Evolutionary conservation across 2,888 invertebrate species (phyloP).

Genomic region (Pristionchus japonicus): DNA sequence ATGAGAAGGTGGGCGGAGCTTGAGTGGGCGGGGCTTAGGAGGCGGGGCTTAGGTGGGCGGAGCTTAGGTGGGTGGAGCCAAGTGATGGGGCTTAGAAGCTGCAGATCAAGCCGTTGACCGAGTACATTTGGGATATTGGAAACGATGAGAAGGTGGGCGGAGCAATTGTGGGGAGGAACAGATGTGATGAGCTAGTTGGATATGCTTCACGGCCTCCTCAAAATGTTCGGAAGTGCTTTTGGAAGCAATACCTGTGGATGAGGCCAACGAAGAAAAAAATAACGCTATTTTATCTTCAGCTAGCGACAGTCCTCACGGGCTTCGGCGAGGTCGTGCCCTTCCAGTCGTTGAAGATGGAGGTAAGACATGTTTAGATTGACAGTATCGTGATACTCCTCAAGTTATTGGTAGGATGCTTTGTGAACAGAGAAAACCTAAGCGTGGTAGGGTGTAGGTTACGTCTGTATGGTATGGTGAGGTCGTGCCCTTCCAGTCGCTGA

Average conservation of each 20-base stretch:
- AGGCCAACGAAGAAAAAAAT: too few species aligned
- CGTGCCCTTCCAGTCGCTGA: neutral
- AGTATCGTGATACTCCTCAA: too few species aligned
- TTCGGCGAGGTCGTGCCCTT: neutral
- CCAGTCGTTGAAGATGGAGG: slow-evolving; percentile 18
- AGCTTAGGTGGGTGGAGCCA: neutral
- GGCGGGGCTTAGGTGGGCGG: neutral
- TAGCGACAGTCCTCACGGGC: slow-evolving; percentile 50
- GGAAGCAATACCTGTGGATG: too few species aligned
- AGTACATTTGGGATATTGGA: slow-evolving; percentile 72
- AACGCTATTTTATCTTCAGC: slow-evolving; percentile 51
- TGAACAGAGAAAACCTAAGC: too few species aligned
- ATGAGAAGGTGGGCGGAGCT: slow-evolving; percentile 62
- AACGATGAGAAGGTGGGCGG: slow-evolving; percentile 65
- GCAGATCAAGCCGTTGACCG: slow-evolving; percentile 71
- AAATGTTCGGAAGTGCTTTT: slow-evolving; percentile 49
- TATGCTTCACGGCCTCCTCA: slow-evolving; percentile 35
- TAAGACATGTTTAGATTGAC: too few species aligned
- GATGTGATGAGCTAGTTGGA: too few species aligned
- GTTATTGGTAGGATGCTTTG: too few species aligned
- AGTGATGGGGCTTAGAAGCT: slow-evolving; percentile 47
- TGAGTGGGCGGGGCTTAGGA: neutral
- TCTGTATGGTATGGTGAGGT: too few species aligned
- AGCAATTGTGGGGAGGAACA: neutral
- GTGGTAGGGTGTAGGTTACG: too few species aligned